phyloP scores from a whole-genome alignment of 2,113 vertebrate genomes.

The Halcyon senegalensis region DNA sequence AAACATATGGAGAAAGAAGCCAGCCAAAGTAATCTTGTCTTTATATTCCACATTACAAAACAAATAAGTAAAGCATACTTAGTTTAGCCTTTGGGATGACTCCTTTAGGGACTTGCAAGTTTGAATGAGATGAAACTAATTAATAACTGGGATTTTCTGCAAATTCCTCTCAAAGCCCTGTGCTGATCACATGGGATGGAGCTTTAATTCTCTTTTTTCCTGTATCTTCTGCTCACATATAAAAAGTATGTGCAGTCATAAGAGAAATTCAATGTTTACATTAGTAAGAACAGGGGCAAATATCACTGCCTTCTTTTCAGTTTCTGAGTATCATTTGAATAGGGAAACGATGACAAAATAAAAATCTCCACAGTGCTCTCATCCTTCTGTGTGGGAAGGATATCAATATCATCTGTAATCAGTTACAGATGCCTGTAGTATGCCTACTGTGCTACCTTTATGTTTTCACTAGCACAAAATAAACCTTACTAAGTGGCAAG shows the following conservation, averaged over 20 bases:
- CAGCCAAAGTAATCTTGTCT: not conserved
- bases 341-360: not conserved
- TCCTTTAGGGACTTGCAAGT: not conserved
- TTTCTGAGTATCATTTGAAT: not conserved
- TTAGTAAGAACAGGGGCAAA: not conserved
- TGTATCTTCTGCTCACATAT: not conserved
- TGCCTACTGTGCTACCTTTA: not conserved
- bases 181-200: not conserved
- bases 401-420: not conserved
- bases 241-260: not conserved
- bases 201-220: not conserved
- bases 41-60: not conserved
- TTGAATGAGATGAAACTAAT: not conserved
- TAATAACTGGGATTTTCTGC: not conserved
- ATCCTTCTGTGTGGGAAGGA: not conserved
- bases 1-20: not conserved
- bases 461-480: not conserved
- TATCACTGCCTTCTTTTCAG: not conserved
- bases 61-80: not conserved
- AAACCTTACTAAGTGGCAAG: not conserved
- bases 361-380: not conserved
- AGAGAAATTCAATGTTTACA: not conserved
- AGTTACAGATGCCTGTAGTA: not conserved
- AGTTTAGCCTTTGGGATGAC: not conserved
- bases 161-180: not conserved